Conservation (phyloP, 2,113 vertebrate genomes). For the Tragelaphus strepsiceros region DNA sequence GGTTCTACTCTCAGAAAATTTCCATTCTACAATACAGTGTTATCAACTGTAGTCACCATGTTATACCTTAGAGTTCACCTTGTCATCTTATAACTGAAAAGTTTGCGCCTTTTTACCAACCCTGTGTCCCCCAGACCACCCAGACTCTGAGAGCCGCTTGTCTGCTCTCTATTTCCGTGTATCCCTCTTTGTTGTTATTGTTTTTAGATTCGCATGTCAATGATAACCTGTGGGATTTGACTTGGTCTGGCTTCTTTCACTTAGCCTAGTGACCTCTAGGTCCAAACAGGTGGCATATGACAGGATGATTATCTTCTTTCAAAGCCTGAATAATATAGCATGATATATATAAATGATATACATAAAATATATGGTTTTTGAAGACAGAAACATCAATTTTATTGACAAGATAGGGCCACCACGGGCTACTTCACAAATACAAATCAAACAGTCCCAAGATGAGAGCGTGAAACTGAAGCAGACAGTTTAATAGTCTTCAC, state of each 20-base stretch:
- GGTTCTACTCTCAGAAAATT: not conserved
- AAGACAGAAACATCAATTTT: not conserved
- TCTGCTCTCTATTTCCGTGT: not conserved
- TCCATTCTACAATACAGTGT: not conserved
- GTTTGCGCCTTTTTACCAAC: not conserved
- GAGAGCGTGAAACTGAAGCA: not conserved
- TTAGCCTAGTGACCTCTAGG: not conserved
- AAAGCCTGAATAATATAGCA: not conserved
- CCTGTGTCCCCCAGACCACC: not conserved
- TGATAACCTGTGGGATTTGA: not conserved
- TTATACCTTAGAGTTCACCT: not conserved
- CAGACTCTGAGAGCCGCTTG: not conserved
- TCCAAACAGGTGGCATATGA: not conserved
- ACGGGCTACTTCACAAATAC: not conserved
- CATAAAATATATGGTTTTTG: not conserved
- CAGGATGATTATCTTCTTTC: not conserved
- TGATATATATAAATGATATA: not conserved
- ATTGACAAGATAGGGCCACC: not conserved
- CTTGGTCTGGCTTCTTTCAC: not conserved
- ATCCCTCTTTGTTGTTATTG: not conserved
- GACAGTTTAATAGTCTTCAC: not conserved
- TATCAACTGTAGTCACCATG: not conserved
- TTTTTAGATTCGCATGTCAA: not conserved
- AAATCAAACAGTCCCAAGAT: not conserved
- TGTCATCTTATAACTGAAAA: not conserved